Evolutionary conservation across 2,113 vertebrate genomes (phyloP).

Genomic region (Nothoprocta pentlandii): DNA sequence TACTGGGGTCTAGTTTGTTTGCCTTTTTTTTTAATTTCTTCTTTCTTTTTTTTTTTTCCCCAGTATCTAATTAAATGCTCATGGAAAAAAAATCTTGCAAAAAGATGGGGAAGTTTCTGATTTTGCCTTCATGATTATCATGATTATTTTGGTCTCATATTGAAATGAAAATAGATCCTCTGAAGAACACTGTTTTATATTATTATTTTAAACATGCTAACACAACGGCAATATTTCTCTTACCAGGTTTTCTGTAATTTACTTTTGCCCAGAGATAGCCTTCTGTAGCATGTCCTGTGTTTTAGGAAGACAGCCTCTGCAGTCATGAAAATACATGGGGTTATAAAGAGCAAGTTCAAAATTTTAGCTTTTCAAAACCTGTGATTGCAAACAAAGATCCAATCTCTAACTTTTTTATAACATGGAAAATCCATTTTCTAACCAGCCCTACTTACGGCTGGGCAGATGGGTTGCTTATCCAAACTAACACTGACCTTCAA

Average conservation of each 20-base stretch:
- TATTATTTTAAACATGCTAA: neutral
- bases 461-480: slow-evolving; percentile 67
- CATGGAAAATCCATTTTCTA: slow-evolving; percentile 73
- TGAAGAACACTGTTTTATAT: neutral
- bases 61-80: slow-evolving; percentile 14
- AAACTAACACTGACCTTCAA: slow-evolving; percentile 70
- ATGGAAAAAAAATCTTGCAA: neutral
- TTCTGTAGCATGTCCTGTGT: neutral
- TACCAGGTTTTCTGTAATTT: slow-evolving; percentile 2
- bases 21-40: neutral
- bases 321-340: neutral
- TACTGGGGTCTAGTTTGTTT: slow-evolving; percentile 4
- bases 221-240: slow-evolving; percentile 6
- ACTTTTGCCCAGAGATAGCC: neutral
- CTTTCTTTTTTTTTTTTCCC: neutral
- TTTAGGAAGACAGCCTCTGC: neutral
- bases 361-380: neutral
- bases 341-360: neutral
- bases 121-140: neutral
- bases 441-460: slow-evolving; percentile 66
- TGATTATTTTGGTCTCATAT: neutral
- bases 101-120: neutral
- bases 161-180: neutral
- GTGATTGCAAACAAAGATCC: neutral
- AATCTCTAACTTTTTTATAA: slow-evolving; percentile 21